These are phyloP conservation scores for Agrochola lychnidis DNA, from an alignment of 2,888 invertebrate species.

Conservation along the genomic window DNA sequence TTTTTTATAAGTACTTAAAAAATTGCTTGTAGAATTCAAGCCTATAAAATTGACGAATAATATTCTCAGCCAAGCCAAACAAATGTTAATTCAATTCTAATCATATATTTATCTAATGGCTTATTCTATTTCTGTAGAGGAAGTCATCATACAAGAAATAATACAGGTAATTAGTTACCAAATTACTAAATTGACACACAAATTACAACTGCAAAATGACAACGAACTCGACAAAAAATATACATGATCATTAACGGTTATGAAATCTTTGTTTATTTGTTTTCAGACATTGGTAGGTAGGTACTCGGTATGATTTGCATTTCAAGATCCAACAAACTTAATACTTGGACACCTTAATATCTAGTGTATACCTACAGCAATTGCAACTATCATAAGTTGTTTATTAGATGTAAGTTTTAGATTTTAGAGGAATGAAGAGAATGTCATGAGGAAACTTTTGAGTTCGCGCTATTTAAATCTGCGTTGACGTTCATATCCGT, in stretches of 20 bases:
- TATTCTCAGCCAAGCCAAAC: not conserved
- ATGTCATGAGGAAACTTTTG: too few relatives aligned
- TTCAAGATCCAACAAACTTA: not conserved
- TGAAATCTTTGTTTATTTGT: conserved; percentile 2
- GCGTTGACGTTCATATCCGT: too few relatives aligned
- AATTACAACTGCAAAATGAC: conserved; percentile 23
- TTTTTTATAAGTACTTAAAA: conserved; percentile 17
- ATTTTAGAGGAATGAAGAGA: not conserved
- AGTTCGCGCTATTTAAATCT: too few relatives aligned
- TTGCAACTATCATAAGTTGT: not conserved
- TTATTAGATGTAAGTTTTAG: not conserved
- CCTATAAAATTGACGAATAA: conserved; percentile 10
- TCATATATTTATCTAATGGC: not conserved
- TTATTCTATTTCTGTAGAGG: conserved; percentile 15
- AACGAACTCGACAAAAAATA: conserved; percentile 21
- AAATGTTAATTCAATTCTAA: not conserved
- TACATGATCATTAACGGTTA: conserved; percentile 6
- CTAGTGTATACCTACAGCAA: not conserved
- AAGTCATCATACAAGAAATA: conserved; percentile 20
- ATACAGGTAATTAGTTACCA: conserved; percentile 13
- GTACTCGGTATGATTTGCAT: not conserved
- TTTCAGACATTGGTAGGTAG: not conserved
- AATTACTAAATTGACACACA: conserved; percentile 30
- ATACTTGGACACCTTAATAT: not conserved
- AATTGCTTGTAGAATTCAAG: not conserved